Evolutionary conservation across 2,888 invertebrate genomes (phyloP), one percentile per base, ranked within the genome.

Genomic region (Aplocera efformata): DNA sequence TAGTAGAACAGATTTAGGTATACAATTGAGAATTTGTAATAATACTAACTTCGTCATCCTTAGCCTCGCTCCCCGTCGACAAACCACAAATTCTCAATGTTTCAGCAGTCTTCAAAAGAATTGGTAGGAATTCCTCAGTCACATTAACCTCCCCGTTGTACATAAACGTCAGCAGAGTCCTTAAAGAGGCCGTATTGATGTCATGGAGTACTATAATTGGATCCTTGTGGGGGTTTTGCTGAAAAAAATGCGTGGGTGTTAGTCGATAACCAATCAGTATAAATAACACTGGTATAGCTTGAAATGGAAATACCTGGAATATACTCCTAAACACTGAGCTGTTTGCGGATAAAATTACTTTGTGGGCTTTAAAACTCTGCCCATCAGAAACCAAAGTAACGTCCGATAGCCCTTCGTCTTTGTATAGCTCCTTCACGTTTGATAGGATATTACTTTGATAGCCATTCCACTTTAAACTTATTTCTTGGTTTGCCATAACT

Each of bases 91-190:
- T 91, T 69, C 92, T 91, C 39, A 93, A 72, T 4, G 91, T 90
- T 63, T 93, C 92, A 0, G 93, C 93, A 23, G 93, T 92, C 70
- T 92, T 91, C 44, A 93, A 70, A 32, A 93, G 78, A 39, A 92
- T 88, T 26, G 91, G 90, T 52, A 93, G 78, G 63, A 92, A 92
- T 58, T 92, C 92, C 62, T 93, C 92, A 30, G 92, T 91, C 30
- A 93, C 92, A 76, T 92, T 92, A 10, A 93, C 93, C 73, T 93
- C 93, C 4, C 93, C 93, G 63, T 92, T 91, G 67, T 93, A 93
- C 90, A 93, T 93, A 70, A 93, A 93, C 63, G 91, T 90, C 52
- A 93, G 80, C 32, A 93, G 69, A 17, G 92, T 91, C 59, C 90
- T 89, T 62, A 93, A 76, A 60, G 92, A 92, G 51, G 88, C 88